Base-by-base conservation (phyloP, 2,113 vertebrate genomes). In the Blennius ocellaris region DNA sequence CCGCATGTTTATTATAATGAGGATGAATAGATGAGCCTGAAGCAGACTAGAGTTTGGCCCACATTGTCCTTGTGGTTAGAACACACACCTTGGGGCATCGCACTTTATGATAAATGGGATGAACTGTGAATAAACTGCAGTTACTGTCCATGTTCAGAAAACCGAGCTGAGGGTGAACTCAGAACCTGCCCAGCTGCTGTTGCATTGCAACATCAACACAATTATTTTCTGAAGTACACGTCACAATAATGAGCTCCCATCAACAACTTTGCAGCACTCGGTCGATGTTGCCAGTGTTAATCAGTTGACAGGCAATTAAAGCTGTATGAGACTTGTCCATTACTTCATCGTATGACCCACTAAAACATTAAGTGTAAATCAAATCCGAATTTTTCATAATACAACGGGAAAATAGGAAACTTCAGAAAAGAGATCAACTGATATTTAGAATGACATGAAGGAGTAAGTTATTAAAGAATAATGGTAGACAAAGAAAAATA, bases 51-150 rank as follows among this genome's bases (percentile, higher is more conserved):
- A 82, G 70, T 73, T 73, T 56, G 66, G 81, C 81, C 81, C 63
- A 71, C 73, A 60, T 77, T 81, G 87, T 86, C 87, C 86, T 89
- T 87, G 85, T 58, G 88, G 69, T 78, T 84, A 55, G 76, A 83
- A 76, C 76, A 78, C 65, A 82, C 84, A 84, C 86, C 80, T 81
- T 68, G 69, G 83, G 83, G 80, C 82, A 76, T 51, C 14, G 36
- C 47, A 8, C 15, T 78, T 76, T 69, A 75, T 87, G 84, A 89
- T 83, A 81, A 89, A 92, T 86, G 76, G 84, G 84, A 81, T 65
- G 68, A 71, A 73, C 77, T 51, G 87, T 82, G 74, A 86, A 89
- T 86, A 90, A 90, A 91, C 68, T 76, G 79, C 83, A 84, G 85
- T 81, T 82, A 81, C 64, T 79, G 80, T 82, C 82, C 85, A 55